These are phyloP conservation scores for Odocoileus hemionus DNA, from an alignment of 2,113 vertebrate genomes.

Conservation along the genomic window DNA sequence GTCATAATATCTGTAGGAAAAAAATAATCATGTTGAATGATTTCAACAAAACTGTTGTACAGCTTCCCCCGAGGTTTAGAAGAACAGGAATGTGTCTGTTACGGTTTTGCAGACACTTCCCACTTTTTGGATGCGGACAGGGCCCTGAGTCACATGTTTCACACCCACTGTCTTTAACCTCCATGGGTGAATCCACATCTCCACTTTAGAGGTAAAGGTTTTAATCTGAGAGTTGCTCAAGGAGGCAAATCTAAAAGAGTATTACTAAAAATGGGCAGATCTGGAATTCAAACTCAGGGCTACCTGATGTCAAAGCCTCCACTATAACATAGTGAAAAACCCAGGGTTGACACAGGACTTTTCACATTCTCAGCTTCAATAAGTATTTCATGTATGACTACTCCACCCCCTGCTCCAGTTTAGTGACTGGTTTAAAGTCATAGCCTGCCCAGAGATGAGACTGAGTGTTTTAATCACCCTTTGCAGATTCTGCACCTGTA, in stretches of 20 bases:
- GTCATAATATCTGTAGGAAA: constrained; percentile 88
- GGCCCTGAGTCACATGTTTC: background rate
- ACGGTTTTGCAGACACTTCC: background rate
- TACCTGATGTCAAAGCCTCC: background rate
- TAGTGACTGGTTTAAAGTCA: background rate
- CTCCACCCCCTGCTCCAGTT: background rate
- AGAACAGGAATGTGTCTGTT: background rate
- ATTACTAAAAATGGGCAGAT: background rate
- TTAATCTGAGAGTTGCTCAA: background rate
- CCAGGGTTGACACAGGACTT: background rate
- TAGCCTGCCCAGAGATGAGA: background rate
- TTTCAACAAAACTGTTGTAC: background rate
- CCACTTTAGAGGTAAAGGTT: background rate
- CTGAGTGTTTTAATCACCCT: background rate
- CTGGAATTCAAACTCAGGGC: background rate
- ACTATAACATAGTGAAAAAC: background rate
- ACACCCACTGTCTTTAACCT: background rate
- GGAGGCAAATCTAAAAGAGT: background rate
- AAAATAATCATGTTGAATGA: background rate
- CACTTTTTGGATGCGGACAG: background rate
- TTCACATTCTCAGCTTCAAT: background rate
- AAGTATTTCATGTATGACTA: background rate
- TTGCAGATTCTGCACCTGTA: background rate
- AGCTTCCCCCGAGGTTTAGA: background rate
- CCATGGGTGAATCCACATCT: background rate